These are phyloP conservation scores for Neoaliturus tenellus DNA, from an alignment of 2,888 invertebrate species.

Conservation along the genomic window DNA sequence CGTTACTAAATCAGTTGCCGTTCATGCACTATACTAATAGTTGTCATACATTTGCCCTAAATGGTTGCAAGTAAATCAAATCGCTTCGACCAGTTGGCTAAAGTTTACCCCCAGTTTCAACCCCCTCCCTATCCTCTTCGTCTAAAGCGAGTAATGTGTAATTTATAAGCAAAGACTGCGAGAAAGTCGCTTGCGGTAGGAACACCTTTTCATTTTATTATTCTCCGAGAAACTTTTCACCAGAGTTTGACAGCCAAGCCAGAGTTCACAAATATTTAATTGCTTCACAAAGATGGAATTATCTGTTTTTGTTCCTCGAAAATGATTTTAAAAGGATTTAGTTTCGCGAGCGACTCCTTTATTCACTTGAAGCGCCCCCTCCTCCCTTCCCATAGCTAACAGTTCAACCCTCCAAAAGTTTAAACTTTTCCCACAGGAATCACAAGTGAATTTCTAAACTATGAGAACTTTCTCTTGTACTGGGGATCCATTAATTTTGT, in stretches of 20 bases:
- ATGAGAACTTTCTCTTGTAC: neutral
- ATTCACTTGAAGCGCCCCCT: neutral
- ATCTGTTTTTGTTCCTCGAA: slow-evolving; percentile 49
- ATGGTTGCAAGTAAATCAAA: no score
- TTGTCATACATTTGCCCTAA: no score
- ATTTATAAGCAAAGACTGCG: slow-evolving; percentile 56
- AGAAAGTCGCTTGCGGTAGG: slow-evolving; percentile 39
- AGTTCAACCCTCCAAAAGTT: slow-evolving; percentile 5
- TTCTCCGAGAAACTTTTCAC: neutral
- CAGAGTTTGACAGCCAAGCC: slow-evolving; percentile 32
- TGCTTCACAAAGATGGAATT: slow-evolving; percentile 52
- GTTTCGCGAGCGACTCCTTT: neutral
- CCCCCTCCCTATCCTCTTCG: no score
- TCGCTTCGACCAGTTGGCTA: no score
- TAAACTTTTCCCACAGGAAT: slow-evolving; percentile 2
- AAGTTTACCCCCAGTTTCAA: no score
- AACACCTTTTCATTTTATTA: slow-evolving; percentile 53
- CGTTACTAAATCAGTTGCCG: no score
- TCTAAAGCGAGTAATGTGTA: slow-evolving; percentile 21
- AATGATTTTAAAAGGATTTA: slow-evolving; percentile 48
- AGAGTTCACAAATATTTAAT: slow-evolving; percentile 52
- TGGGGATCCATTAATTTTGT: no score
- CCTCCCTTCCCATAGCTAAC: neutral
- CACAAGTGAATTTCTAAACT: slow-evolving; percentile 3
- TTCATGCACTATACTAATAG: no score